Base-by-base conservation (phyloP, 2,888 invertebrate species). In the Oxystoma pomonae region DNA sequence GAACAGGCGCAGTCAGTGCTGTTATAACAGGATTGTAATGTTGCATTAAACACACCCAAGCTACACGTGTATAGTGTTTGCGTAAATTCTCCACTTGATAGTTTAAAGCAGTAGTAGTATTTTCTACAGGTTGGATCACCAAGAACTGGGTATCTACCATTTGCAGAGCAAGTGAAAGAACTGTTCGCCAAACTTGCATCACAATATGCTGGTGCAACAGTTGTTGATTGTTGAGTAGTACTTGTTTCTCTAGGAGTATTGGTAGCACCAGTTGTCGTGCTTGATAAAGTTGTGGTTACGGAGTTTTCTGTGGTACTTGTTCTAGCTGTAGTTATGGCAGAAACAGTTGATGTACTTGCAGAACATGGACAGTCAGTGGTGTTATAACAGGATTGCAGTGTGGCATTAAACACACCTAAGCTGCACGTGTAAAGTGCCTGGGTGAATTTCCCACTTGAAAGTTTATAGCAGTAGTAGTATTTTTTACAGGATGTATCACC, bases 41-140 rank as follows among this genome's bases (percentile, higher is more conserved):
- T 16, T 16, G 5, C 17, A 19, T 53, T 53, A 19, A 53, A 53
- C 7, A 53, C 3, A 17, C 53, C 53, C 5, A 19, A 9, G 19
- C 3, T 7, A 19, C 53, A 53, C 7, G 5, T 53, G 53, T 53
- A 53, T 17, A 53, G 53, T 5, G 53, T 53, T 16, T 53, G 53
- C 5, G 7, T 53, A 19, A 62, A 21, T 57, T 7, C 16, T 16
- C 58, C 62, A 58, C 50, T 17, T 3, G 53, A 51, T 55, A 61
- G 59, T 57, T 52, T 21, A 9, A 56, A 60, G 59, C 71, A 71
- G 0, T 66, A 55, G 59, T 67, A 66, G 60, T 69, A 71, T 1
- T 57, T 21, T 3, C 21, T 63, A 55, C 71, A 72, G 7, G 53
- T 61, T 19, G 59, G 0, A 58, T 70, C 70, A 17, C 56, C 59